Evolutionary conservation across 2,113 vertebrate genomes (phyloP), one percentile per base, ranked within the genome.

Genomic region (Tupaia tana): DNA sequence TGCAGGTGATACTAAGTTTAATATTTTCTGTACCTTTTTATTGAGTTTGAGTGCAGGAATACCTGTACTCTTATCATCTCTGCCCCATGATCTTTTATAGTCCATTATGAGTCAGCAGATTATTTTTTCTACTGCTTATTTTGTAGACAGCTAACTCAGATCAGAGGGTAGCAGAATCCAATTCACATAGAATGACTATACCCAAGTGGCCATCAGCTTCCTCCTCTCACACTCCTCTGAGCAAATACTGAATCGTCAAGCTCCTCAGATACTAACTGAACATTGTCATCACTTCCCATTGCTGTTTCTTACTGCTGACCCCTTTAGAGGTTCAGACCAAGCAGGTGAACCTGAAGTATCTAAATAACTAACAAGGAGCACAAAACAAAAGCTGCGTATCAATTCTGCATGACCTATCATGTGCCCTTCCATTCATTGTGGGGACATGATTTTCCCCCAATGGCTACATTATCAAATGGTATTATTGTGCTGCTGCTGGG

Each of bases 311-410:
- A 43, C 24, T 91, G 87, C 69, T 84, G 34, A 74, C 12, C 73
- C 25, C 43, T 91, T 85, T 69, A 69, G 66, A 82, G 22, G 13
- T 67, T 71, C 79, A 29, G 8, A 83, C 14, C 59, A 86, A 9
- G 43, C 20, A 56, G 52, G 6, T 85, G 81, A 27, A 66, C n/a
- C 74, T 31, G 59, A 89, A 75, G 9, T 11, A 77, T 5, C 43
- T 66, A 86, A 52, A 43, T 34, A 80, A 61, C 69, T 70, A n/a
- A 43, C 12, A 43, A 61, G 8, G 31, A 71, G 1, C 52, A 86
- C 63, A 70, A 86, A 86, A 89, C 61, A 89, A 93, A 91, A 95
- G 58, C 34, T 69, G 22, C 31, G 34, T 79, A 67, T 67, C 56
- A 80, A 52, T 75, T 86, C 61, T 86, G 19, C 31, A 64, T 61